A percentile compares a stretch with the other conserved stretches of the same genome.
phyloP scores from a whole-genome alignment of 2,797 vertebrate genomes.

The Ibycter americanus region DNA sequence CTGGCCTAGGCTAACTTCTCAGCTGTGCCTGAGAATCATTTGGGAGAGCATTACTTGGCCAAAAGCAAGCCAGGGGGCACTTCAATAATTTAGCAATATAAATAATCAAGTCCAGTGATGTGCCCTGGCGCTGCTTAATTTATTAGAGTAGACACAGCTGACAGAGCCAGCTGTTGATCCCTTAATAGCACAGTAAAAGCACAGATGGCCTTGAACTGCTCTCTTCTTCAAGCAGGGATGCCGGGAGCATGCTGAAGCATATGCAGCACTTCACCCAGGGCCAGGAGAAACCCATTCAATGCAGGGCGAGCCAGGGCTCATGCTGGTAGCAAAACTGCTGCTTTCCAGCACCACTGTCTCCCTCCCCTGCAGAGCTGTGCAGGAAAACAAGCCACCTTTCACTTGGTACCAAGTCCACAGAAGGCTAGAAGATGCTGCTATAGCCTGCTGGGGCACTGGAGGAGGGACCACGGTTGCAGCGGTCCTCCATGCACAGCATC shows the following conservation, averaged over 20 bases:
- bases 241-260: not conserved
- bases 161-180: not conserved
- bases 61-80: constrained; percentile 27
- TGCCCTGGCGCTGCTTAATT: not conserved
- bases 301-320: not conserved
- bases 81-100: constrained; percentile 55
- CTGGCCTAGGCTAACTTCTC: not conserved
- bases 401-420: not conserved
- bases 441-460: not conserved
- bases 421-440: not conserved
- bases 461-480: not conserved
- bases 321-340: not conserved
- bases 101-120: constrained; percentile 23
- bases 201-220: constrained; percentile 5
- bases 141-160: constrained; percentile 40
- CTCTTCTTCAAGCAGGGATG: not conserved
- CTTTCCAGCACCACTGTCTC: not conserved
- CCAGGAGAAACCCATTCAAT: not conserved
- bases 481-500: not conserved
- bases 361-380: rapidly evolving
- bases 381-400: not conserved
- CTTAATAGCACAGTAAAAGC: not conserved
- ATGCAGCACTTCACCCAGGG: not conserved
- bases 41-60: not conserved
- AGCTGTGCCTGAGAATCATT: not conserved